Base-by-base conservation (phyloP, 2,797 vertebrate genomes). In the Notolabrus celidotus region DNA sequence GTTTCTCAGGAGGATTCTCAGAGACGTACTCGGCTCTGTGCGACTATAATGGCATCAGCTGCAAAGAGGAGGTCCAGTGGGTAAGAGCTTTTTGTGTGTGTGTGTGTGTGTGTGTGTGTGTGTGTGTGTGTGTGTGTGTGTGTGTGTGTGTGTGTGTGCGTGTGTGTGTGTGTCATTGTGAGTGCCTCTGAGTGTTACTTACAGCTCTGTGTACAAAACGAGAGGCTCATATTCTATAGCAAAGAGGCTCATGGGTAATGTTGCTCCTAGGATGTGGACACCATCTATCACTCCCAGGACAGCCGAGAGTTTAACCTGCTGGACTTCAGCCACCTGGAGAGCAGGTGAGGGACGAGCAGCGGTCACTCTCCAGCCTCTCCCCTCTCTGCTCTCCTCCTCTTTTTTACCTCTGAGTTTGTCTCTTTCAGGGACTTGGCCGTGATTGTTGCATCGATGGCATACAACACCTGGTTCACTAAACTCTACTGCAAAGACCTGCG, bases 31-130 rank as follows among this genome's bases (percentile, higher is more conserved):
- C 96, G 0, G 96, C 96, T 56, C 92, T 97, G 31, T 97, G 96
- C 10, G 96, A 97, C 93, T 97, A 97, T 90, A 97, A 97, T 59
- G 95, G 96, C 55, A 95, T 97, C 63, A 94, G 94, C 88, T 97
- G 96, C 90, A 96, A 96, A 52, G 96, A 97, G 90, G 96, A 97
- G 92, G 96, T 97, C 80, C 96, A 97, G 77, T 97, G 96, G 96
- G 96, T 97, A 90, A 91, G 92, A 82, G 83, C 83, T 73, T 70
- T 76, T 88, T 70, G 83, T 65, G 61, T 75, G 74, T 72, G 84
- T 50, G 70, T 82, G 74, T 85, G 77, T 82, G 54, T 41, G 71
- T 84, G 66, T 71, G 79, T 83, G 86, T 77, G 86, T 52, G 73
- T 82, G 74, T 85, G 77, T 82, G 54, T 41, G 71, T 84, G 66